Base-by-base conservation (phyloP, 2,888 invertebrate genomes). In the Silvanus unidentatus region DNA sequence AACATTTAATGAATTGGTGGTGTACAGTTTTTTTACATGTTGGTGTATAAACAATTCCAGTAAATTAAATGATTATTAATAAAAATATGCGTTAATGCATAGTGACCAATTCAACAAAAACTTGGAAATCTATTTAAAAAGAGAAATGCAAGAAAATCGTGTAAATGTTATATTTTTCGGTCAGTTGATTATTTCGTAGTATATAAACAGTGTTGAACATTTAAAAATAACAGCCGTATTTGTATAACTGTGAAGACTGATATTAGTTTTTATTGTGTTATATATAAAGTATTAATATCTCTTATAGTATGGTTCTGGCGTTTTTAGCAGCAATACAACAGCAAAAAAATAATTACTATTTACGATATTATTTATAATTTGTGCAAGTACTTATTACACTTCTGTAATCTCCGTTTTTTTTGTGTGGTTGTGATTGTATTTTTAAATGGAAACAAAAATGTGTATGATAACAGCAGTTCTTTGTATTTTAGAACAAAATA, bases 201-300 rank as follows among this genome's bases (percentile, higher is more conserved):
- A 62, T 64, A 62, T 64, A 60, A 63, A 65, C 62, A 65, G 66
- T 65, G 66, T 66, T 66, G 64, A 60, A 66, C 61, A 60, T 66
- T 64, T 56, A 47, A 57, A 54, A 62, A 57, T 58, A 59, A 61
- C 57, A 51, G 58, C 22, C 62, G 66, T 70, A 68, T 65, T 69
- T 69, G 68, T 70, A 69, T 68, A 67, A 70, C 65, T 68, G 66
- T 68, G 65, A 70, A 70, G 70, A 70, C 70, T 70, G 69, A 69
- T 59, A 64, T 62, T 69, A 69, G 67, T 67, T 70, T 69, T 66
- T 69, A 69, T 69, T 69, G 69, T 69, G 69, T 70, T 66, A 63
- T 62, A 64, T 64, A 66, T 59, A 59, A 68, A 67, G 62, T 65
- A 68, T 65, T 66, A 66, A 59, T 59, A 60, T 59, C 58, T 55